Evolutionary conservation across 2,797 vertebrate genomes (phyloP).

Genomic region (Enteromius viviparus): DNA sequence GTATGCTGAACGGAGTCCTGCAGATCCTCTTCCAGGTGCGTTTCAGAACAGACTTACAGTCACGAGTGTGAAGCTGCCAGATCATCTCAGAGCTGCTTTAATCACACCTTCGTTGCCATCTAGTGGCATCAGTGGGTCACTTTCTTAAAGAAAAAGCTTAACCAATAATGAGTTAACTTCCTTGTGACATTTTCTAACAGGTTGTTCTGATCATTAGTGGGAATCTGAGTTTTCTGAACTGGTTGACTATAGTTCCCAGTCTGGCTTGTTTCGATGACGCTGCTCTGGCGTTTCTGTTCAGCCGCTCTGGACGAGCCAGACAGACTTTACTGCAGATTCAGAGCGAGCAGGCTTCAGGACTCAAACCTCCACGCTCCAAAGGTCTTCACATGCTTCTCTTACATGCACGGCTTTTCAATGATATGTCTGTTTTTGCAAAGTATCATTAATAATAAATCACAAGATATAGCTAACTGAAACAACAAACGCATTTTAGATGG

Average conservation of each 20-base stretch:
- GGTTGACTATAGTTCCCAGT: slow-evolving; percentile 94
- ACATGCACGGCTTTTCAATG: neutral
- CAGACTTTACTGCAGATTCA: slow-evolving; percentile 72
- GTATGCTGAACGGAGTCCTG: slow-evolving; percentile 78
- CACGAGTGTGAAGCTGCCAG: neutral
- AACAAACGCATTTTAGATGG: neutral
- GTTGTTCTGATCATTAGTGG: slow-evolving; percentile 88
- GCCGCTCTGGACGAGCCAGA: slow-evolving; percentile 64
- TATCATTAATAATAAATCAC: neutral
- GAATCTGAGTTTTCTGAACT: slow-evolving; percentile 97
- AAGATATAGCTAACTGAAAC: neutral
- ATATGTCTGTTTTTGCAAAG: neutral
- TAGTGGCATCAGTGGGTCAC: slow-evolving; percentile 17
- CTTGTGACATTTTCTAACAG: slow-evolving; percentile 63
- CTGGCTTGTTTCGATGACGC: slow-evolving; percentile 90
- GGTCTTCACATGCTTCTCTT: slow-evolving; percentile 59
- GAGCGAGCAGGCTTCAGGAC: slow-evolving; percentile 48
- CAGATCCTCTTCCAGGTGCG: slow-evolving; percentile 94
- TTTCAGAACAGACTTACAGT: neutral
- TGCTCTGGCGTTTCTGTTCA: slow-evolving; percentile 81
- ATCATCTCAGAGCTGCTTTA: neutral
- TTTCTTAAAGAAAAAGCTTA: neutral
- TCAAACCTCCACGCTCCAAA: slow-evolving; percentile 50
- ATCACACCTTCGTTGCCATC: slow-evolving; percentile 30
- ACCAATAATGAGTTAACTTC: no score